These are phyloP conservation scores for Hydrolagus colliei DNA, from an alignment of 2,797 vertebrate species.

Conservation along the genomic window DNA sequence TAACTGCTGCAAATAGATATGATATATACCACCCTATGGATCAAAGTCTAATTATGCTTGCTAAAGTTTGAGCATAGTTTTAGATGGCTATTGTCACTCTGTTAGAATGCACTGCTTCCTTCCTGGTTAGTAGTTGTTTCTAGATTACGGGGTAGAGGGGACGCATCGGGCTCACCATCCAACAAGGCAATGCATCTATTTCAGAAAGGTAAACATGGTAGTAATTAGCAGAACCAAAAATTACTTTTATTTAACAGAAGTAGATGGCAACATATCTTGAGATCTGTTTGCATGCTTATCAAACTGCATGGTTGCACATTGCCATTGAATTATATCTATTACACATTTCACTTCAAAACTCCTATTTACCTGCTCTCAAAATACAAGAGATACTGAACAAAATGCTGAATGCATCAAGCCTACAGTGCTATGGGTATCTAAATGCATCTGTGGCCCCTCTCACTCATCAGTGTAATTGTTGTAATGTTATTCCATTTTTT, in stretches of 20 bases:
- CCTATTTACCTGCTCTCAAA: conserved; percentile 68
- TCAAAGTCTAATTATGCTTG: background rate
- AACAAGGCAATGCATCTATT: background rate
- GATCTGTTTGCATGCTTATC: conserved; percentile 56
- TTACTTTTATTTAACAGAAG: conserved; percentile 23
- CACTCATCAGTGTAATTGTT: conserved; percentile 73
- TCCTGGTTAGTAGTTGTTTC: background rate
- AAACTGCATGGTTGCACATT: conserved; percentile 59
- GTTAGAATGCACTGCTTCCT: background rate
- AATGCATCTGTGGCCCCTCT: conserved; percentile 60
- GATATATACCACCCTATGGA: background rate
- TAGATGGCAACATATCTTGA: conserved; percentile 40
- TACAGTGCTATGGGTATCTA: conserved; percentile 61
- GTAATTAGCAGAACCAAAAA: background rate
- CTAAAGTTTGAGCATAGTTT: background rate
- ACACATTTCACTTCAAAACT: conserved; percentile 59
- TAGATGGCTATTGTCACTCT: too few species aligned
- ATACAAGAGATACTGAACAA: conserved; percentile 59
- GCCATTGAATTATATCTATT: conserved; percentile 65
- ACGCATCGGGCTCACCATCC: background rate
- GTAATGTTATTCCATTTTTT: conserved; percentile 70
- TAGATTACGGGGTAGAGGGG: background rate
- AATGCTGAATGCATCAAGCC: conserved; percentile 54
- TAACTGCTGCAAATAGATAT: background rate
- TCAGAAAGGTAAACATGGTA: background rate